These are phyloP conservation scores for Epizoanthus illoricatus DNA, from an alignment of 92 coral and sea anemone genomes.

Conservation along the genomic window DNA sequence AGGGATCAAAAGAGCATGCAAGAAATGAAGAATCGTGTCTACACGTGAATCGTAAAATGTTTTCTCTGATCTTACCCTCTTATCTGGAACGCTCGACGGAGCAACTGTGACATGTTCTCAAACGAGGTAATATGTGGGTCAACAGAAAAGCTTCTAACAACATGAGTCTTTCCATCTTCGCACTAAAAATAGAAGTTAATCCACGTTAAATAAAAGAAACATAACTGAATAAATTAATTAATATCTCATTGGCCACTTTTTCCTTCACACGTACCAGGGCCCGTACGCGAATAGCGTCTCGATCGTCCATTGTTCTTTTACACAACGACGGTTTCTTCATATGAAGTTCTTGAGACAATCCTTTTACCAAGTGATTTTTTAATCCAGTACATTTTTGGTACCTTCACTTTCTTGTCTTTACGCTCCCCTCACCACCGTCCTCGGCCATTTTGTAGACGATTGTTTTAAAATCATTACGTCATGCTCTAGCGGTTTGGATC, in stretches of 20 bases:
- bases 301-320: slow-evolving; percentile 62
- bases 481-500: slow-evolving; percentile 20
- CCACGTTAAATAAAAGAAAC: slow-evolving; percentile 51
- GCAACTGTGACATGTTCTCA: slow-evolving; percentile 70
- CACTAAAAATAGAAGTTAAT: slow-evolving; percentile 41
- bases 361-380: not conserved
- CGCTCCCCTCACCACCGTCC: not conserved
- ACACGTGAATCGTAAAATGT: not conserved
- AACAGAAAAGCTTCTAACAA: slow-evolving; percentile 82
- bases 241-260: not conserved
- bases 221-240: not conserved
- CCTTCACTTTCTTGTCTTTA: not conserved
- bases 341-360: not conserved
- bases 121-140: slow-evolving; percentile 97
- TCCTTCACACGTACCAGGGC: slow-evolving; percentile 67
- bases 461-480: slow-evolving; percentile 5
- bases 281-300: slow-evolving; percentile 92
- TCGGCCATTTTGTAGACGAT: slow-evolving; percentile 7
- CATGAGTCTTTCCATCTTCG: slow-evolving; percentile 40
- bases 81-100: slow-evolving; percentile 85
- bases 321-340: not conserved
- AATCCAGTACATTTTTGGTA: not conserved
- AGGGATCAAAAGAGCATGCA: not conserved
- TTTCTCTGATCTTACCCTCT: slow-evolving; percentile 59
- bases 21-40: not conserved